A percentile compares a stretch with the other conserved stretches of the same genome.
These are phyloP conservation scores for Hesperia comma DNA, from an alignment of 2,888 invertebrate species.

Conservation along the genomic window DNA sequence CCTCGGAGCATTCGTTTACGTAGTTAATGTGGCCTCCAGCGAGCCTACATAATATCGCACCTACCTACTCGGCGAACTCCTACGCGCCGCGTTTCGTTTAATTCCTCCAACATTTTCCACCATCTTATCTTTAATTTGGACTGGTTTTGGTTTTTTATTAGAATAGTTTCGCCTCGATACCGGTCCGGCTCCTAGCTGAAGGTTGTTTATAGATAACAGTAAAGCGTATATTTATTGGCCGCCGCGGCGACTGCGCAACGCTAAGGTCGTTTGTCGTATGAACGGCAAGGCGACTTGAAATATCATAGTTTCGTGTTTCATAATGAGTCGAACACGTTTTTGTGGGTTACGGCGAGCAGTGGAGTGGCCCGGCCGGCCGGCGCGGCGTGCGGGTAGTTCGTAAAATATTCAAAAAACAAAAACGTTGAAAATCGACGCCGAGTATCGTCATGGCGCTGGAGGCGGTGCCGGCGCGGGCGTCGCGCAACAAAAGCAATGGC, in stretches of 20 bases:
- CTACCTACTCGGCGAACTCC: conserved; percentile 42
- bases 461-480: conserved; percentile 42
- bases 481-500: conserved; percentile 58
- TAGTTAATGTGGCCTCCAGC: conserved; percentile 12
- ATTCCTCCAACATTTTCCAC: conserved; percentile 60
- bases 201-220: conserved; percentile 80
- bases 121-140: conserved; percentile 69
- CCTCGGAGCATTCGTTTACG: conserved; percentile 17
- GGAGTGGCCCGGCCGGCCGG: conserved; percentile 58
- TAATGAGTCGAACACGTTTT: conserved; percentile 80
- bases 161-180: conserved; percentile 81
- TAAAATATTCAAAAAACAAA: conserved; percentile 38
- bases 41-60: conserved; percentile 25
- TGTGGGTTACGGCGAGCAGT: conserved; percentile 59
- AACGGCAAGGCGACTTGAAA: conserved; percentile 64
- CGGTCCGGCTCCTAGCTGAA: conserved; percentile 72
- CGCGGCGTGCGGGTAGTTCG: conserved; percentile 6
- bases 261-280: conserved; percentile 63
- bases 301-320: conserved; percentile 81
- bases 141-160: conserved; percentile 80
- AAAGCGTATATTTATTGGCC: conserved; percentile 76
- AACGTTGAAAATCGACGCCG: conserved; percentile 45
- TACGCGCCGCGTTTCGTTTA: conserved; percentile 48
- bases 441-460: conserved; percentile 37
- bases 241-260: conserved; percentile 66